A percentile compares a stretch with the other conserved stretches of the same genome.
These are phyloP conservation scores for Dendrocopos noguchii DNA, from an alignment of 2,113 vertebrate genomes.

Conservation along the genomic window DNA sequence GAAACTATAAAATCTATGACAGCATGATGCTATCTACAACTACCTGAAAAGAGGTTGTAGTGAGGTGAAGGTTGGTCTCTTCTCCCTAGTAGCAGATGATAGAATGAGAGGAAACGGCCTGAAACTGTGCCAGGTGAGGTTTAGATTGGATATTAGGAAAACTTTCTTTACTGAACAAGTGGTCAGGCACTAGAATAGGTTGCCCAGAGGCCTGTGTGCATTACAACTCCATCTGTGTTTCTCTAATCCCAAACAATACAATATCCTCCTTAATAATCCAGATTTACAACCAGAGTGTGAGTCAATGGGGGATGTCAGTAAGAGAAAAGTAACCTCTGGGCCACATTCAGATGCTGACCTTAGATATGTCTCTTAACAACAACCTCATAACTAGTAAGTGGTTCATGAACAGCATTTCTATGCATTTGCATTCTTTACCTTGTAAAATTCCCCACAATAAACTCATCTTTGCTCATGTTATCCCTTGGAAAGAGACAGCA, in stretches of 20 bases:
- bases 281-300: neutral
- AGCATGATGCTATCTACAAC: neutral
- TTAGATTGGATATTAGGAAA: too few species aligned
- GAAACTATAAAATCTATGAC: neutral
- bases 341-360: neutral
- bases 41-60: neutral
- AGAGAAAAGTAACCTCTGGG: neutral
- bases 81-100: too few species aligned
- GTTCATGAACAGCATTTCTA: neutral
- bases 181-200: neutral
- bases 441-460: neutral
- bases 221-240: slow-evolving; percentile 6
- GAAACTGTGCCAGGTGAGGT: too few species aligned
- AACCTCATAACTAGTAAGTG: neutral
- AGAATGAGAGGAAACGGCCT: too few species aligned
- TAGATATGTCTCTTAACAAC: neutral
- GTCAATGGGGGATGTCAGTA: neutral
- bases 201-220: neutral
- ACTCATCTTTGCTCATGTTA: neutral
- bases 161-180: too few species aligned
- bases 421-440: neutral
- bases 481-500: neutral
- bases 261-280: neutral
- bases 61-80: too few species aligned
- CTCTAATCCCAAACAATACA: neutral